phyloP scores from a whole-genome alignment of 2,797 vertebrate genomes.

The Harpagifer antarcticus region DNA sequence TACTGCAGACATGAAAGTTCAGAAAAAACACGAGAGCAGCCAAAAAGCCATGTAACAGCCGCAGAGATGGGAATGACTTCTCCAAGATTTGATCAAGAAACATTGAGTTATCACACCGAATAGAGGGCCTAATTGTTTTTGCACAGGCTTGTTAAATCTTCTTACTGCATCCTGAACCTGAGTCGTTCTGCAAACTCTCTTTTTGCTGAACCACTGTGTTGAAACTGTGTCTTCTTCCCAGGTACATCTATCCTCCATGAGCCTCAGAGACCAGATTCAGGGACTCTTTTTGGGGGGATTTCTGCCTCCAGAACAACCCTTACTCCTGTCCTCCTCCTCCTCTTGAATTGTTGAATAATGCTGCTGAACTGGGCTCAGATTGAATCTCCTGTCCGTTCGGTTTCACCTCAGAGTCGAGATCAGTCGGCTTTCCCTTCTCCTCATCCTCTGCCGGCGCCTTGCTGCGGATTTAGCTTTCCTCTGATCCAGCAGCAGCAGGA shows the following conservation, averaged over 20 bases:
- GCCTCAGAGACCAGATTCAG: conserved; percentile 26
- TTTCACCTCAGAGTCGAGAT: conserved; percentile 72
- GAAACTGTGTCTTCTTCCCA: conserved; percentile 6
- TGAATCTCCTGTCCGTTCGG: conserved; percentile 67
- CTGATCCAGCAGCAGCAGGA: conserved; percentile 75
- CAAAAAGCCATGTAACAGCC: neutral
- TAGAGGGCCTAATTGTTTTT: neutral
- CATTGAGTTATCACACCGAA: neutral
- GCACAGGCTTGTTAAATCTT: neutral
- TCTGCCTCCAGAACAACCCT: conserved; percentile 28
- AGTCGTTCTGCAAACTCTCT: neutral
- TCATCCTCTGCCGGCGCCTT: conserved; percentile 69
- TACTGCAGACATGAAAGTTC: neutral
- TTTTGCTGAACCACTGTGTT: neutral
- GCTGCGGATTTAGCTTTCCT: conserved; percentile 77
- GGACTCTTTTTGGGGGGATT: conserved; percentile 30
- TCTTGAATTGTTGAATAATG: conserved; percentile 55
- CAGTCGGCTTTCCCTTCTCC: conserved; percentile 68
- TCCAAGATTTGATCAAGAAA: neutral
- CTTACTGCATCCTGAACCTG: neutral
- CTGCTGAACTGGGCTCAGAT: conserved; percentile 54
- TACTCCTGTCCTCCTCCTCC: conserved; percentile 23
- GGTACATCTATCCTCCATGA: neutral
- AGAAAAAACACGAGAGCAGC: neutral
- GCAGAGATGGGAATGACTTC: neutral